A percentile compares a stretch with the other conserved stretches of the same genome.
phyloP scores from a whole-genome alignment of 2,113 vertebrate species.

The Oryzias melastigma region DNA sequence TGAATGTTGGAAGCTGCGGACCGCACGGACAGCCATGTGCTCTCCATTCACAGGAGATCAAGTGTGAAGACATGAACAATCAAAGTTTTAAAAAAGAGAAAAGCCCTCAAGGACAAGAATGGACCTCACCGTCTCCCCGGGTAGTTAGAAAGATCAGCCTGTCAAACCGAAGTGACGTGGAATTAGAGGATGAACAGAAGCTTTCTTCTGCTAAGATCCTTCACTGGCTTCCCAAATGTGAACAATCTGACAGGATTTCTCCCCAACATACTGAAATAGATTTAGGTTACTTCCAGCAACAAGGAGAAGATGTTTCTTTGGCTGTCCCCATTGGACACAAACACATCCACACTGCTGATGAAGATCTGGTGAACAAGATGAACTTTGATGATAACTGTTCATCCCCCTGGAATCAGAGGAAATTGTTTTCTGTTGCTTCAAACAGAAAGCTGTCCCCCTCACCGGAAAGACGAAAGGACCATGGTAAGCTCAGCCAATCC shows the following conservation, averaged over 20 bases:
- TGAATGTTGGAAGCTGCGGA: conserved; percentile 58
- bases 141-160: conserved; percentile 69
- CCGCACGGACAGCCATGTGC: conserved; percentile 64
- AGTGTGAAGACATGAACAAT: conserved; percentile 29
- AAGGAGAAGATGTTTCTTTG: conserved; percentile 59
- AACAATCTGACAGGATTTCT: conserved; percentile 53
- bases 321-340: conserved; percentile 57
- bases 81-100: conserved; percentile 31
- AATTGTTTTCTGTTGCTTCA: conserved; percentile 26
- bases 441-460: conserved; percentile 43
- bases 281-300: conserved; percentile 39
- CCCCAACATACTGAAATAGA: conserved; percentile 63
- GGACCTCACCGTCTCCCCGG: conserved; percentile 42
- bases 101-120: conserved; percentile 26
- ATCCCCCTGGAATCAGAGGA: conserved; percentile 42
- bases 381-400: conserved; percentile 29
- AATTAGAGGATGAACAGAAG: conserved; percentile 52
- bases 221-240: conserved; percentile 44
- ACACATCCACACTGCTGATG: conserved; percentile 52
- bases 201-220: conserved; percentile 23
- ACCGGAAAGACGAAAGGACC: conserved; percentile 41
- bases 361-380: conserved; percentile 26
- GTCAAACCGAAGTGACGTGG: conserved; percentile 55
- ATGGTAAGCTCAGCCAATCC: conserved; percentile 24
- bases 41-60: conserved; percentile 61